Evolutionary conservation across 2,113 vertebrate species (phyloP).

Genomic region (Erythrocercus mccallii): DNA sequence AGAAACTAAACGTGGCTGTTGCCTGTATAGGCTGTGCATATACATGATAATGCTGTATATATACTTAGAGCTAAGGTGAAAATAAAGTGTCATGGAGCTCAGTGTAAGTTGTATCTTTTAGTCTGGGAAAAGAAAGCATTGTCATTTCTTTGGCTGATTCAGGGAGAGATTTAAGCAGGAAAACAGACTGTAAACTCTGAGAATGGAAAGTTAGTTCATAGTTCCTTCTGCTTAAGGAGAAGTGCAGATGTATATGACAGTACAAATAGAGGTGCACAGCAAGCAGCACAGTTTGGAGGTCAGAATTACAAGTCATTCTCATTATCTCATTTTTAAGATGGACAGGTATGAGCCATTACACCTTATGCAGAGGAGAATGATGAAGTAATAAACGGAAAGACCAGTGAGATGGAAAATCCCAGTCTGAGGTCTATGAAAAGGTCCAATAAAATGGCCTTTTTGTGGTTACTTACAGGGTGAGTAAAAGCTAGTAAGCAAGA

Average conservation of each 20-base stretch:
- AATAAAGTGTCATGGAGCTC: background rate
- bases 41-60: background rate
- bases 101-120: background rate
- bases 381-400: background rate
- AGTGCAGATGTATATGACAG: background rate
- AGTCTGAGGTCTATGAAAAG: background rate
- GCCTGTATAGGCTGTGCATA: background rate
- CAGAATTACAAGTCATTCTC: background rate
- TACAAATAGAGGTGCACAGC: background rate
- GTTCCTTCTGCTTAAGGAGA: background rate
- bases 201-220: background rate
- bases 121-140: background rate
- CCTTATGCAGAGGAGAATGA: background rate
- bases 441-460: background rate
- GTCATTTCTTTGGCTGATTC: background rate
- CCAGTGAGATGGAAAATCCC: background rate
- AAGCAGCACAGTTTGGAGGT: background rate
- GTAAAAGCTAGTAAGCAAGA: background rate
- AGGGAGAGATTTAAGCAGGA: background rate
- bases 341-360: background rate
- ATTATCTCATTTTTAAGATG: background rate
- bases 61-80: background rate
- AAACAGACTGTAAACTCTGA: background rate
- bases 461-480: background rate
- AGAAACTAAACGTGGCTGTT: background rate